phyloP scores from a whole-genome alignment of 2,113 vertebrate species.

The Conger conger region DNA sequence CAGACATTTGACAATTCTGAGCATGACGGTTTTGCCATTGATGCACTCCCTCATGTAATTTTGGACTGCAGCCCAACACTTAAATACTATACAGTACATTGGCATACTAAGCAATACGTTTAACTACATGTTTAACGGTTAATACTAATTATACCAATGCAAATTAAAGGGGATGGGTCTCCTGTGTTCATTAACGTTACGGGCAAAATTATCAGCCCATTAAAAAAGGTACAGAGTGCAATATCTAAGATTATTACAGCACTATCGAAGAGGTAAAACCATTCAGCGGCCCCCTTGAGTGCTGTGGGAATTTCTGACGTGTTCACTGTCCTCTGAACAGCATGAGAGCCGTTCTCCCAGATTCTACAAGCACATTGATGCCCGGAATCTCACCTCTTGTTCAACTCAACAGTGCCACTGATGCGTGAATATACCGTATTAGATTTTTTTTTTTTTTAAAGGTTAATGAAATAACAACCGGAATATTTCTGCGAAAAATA shows the following conservation, averaged over 20 bases:
- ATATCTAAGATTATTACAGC: neutral
- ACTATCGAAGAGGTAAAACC: neutral
- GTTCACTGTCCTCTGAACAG: neutral
- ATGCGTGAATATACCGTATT: neutral
- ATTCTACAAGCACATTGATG: neutral
- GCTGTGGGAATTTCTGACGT: neutral
- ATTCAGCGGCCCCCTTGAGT: neutral
- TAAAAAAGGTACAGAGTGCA: neutral
- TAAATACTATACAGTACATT: no score
- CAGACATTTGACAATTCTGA: no score
- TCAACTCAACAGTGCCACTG: neutral
- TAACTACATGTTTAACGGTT: no score
- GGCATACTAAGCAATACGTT: no score
- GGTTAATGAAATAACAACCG: conserved; percentile 5
- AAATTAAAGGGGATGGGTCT: neutral
- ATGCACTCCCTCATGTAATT: no score
- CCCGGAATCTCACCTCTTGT: neutral
- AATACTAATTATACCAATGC: no score
- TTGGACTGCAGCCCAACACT: no score
- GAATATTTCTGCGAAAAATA: neutral
- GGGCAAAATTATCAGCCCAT: neutral
- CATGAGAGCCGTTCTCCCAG: neutral
- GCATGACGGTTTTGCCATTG: no score
- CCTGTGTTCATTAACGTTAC: neutral
- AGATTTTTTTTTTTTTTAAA: no score